Evolutionary conservation across 2,797 vertebrate species (phyloP).

Genomic region (Gobionotothen gibberifrons): DNA sequence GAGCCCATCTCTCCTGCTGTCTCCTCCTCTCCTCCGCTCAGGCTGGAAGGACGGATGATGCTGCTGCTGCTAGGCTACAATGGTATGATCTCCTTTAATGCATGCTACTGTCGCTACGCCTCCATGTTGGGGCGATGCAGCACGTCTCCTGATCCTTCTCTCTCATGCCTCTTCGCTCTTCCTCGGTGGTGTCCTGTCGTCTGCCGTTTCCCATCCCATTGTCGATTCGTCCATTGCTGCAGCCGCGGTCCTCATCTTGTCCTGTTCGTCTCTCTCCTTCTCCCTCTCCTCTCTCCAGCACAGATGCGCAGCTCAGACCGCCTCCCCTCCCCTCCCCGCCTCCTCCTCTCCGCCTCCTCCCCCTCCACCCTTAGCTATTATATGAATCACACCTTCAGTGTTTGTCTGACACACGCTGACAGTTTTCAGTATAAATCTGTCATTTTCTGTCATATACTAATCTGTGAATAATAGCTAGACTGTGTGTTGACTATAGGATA

Average conservation of each 20-base stretch:
- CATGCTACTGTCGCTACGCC: constrained; percentile 71
- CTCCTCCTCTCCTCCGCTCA: constrained; percentile 72
- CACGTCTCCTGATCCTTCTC: constrained; percentile 44
- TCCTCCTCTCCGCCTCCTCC: constrained; percentile 12
- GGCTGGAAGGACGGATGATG: constrained; percentile 73
- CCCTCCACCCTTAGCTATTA: constrained; percentile 43
- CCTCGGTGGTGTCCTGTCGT: constrained; percentile 50
- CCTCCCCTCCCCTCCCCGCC: constrained; percentile 40
- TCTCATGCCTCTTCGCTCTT: constrained; percentile 58
- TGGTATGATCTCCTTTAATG: constrained; percentile 68
- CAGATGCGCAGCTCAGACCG: constrained; percentile 75
- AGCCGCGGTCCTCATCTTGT: constrained; percentile 64
- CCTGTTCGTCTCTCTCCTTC: constrained; percentile 57
- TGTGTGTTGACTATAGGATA: background rate
- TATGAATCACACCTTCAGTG: constrained; percentile 39
- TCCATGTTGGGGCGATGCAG: constrained; percentile 77
- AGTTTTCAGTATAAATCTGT: background rate
- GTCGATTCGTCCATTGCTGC: constrained; percentile 62
- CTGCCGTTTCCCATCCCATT: constrained; percentile 50
- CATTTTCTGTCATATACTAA: background rate
- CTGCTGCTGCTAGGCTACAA: constrained; percentile 79
- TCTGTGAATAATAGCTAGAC: background rate
- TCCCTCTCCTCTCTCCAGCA: constrained; percentile 54
- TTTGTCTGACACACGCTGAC: constrained; percentile 14
- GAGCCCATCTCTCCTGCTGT: constrained; percentile 87